Evolutionary conservation across 1,140 invertebrate genomes (phyloP).

Genomic region (Triops cancriformis): DNA sequence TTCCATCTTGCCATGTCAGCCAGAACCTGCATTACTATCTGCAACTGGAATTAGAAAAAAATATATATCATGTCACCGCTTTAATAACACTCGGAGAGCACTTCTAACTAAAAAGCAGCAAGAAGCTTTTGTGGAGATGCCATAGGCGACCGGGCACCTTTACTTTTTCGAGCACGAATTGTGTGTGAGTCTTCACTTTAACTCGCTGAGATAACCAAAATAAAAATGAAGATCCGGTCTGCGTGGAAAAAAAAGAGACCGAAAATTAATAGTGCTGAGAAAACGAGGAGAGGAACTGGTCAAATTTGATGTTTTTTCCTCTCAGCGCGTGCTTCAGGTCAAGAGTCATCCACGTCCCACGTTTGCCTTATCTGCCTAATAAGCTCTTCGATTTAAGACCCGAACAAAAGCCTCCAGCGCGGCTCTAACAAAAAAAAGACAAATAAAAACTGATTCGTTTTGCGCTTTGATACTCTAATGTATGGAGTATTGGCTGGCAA

Average conservation of each 20-base stretch:
- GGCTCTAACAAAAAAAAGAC: neutral
- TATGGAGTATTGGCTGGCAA: neutral
- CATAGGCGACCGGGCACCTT: neutral
- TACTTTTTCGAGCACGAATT: neutral
- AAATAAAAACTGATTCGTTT: neutral
- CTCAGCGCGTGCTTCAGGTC: neutral
- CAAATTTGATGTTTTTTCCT: neutral
- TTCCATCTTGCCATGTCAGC: neutral
- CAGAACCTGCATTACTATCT: neutral
- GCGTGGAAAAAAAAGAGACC: neutral
- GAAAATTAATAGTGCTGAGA: neutral
- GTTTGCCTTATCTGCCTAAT: constrained; percentile 1
- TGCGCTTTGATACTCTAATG: neutral
- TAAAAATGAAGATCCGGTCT: neutral
- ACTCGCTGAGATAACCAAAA: neutral
- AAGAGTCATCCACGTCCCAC: neutral
- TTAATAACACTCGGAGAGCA: neutral
- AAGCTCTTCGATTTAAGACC: neutral
- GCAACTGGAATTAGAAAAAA: neutral
- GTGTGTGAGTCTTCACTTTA: neutral
- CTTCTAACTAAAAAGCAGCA: neutral
- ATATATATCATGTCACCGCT: neutral
- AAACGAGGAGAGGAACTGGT: neutral
- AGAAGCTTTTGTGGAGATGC: neutral
- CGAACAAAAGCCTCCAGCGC: neutral